These are phyloP conservation scores for Mungos mungo DNA, from an alignment of 2,113 vertebrate genomes.

Conservation along the genomic window DNA sequence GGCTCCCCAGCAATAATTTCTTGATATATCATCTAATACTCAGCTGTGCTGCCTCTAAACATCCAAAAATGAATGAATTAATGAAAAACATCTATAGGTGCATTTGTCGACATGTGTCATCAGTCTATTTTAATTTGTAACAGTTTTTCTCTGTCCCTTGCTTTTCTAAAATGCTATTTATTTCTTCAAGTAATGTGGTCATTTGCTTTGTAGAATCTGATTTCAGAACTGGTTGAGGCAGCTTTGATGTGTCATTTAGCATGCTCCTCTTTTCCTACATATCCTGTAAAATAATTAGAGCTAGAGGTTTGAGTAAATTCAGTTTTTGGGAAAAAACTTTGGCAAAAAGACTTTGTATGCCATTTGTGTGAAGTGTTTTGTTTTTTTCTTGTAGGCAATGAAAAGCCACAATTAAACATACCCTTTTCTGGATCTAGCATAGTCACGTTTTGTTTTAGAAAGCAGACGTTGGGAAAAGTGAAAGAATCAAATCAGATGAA, in stretches of 20 bases:
- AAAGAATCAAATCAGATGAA: not conserved
- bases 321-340: no score
- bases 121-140: not conserved
- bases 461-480: not conserved
- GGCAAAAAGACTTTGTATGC: not conserved
- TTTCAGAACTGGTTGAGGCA: not conserved
- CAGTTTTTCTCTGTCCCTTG: not conserved
- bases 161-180: not conserved
- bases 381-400: not conserved
- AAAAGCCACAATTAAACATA: not conserved
- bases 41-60: not conserved
- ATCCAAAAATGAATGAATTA: no score
- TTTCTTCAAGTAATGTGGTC: not conserved
- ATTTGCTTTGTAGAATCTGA: not conserved
- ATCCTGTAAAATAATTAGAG: not conserved
- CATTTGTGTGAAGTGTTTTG: not conserved
- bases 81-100: not conserved
- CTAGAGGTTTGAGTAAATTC: not conserved
- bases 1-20: not conserved
- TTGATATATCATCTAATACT: not conserved
- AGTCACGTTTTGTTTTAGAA: slow-evolving; percentile 17
- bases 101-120: not conserved
- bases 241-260: not conserved
- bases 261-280: not conserved
- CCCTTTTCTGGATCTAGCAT: not conserved